Base-by-base conservation (phyloP, 2,888 invertebrate species). In the Ferdinandea cuprea region DNA sequence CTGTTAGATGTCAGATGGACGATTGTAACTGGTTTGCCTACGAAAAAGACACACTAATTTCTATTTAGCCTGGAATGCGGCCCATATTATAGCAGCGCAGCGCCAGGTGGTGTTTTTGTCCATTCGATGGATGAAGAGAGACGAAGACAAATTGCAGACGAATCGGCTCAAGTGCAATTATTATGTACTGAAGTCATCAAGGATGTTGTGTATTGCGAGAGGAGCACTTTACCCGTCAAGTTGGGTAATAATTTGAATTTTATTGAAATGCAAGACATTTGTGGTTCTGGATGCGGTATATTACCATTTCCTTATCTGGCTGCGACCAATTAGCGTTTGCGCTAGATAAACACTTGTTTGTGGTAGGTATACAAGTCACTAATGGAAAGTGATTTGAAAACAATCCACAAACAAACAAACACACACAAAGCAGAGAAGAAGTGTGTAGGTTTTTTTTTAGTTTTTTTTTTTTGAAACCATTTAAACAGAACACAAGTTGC, bases 381-480 rank as follows among this genome's bases (percentile, higher is more conserved):
- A 77, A 77, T 66, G 81, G 77, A 81, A 81, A 81, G 81, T 81
- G 81, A 81, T 72, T 76, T 61, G 44, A 68, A 76, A 66, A 50
- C 35, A 15, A 65, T 54, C n/a, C 17, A 21, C 21, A 40, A 30
- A 13, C 28, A 28, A 28, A 28, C 28, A 28, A 1, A 15, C n/a
- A n/a, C n/a, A n/a, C n/a, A n/a, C n/a, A n/a, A n/a, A n/a, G n/a
- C n/a, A n/a, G n/a, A n/a, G n/a, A n/a, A n/a, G 19, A 56, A 40
- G 21, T 58, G 28, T 15, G 35, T 54, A 3, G 15, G 0, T 52
- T 13, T 37, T 9, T 40, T 17, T 7, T 5, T 25, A 50, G 13
- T 37, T 9, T 40, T 17, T 7, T 5, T 25, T 37, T 40, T 40
- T 17, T n/a, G 25, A 2, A 28, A 13, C 30, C n/a, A 46, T 32